Evolutionary conservation across 2,113 vertebrate genomes (phyloP).

Genomic region (Chamaea fasciata): DNA sequence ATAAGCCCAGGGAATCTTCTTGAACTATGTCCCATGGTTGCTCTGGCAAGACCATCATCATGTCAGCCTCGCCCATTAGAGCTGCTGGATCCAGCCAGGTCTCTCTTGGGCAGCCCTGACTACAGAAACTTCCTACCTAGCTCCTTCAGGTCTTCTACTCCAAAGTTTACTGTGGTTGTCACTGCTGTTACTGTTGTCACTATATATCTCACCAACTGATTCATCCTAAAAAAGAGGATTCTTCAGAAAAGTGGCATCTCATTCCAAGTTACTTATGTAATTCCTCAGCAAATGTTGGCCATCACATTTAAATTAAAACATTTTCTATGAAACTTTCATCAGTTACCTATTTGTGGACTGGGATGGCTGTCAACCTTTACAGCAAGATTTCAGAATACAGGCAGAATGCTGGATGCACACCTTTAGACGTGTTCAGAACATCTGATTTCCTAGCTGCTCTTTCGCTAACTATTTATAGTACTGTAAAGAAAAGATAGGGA

Average conservation of each 20-base stretch:
- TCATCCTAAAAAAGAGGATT: neutral
- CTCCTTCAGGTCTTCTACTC: neutral
- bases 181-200: neutral
- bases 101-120: neutral
- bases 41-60: neutral
- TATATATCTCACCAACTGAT: neutral
- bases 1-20: neutral
- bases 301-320: neutral
- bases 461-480: neutral
- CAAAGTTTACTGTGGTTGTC: neutral
- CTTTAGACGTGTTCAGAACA: neutral
- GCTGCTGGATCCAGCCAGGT: neutral
- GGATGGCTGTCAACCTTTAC: neutral
- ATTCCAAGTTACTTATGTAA: neutral
- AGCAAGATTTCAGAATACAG: neutral
- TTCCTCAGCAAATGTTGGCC: neutral
- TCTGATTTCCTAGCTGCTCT: neutral
- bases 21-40: neutral
- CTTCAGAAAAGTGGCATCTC: neutral
- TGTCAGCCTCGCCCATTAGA: neutral
- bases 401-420: neutral
- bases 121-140: neutral
- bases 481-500: neutral
- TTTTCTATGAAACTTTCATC: rapidly evolving
- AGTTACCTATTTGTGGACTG: neutral